These are phyloP conservation scores for Tor tambroides DNA, from an alignment of 2,113 vertebrate genomes.

Conservation along the genomic window DNA sequence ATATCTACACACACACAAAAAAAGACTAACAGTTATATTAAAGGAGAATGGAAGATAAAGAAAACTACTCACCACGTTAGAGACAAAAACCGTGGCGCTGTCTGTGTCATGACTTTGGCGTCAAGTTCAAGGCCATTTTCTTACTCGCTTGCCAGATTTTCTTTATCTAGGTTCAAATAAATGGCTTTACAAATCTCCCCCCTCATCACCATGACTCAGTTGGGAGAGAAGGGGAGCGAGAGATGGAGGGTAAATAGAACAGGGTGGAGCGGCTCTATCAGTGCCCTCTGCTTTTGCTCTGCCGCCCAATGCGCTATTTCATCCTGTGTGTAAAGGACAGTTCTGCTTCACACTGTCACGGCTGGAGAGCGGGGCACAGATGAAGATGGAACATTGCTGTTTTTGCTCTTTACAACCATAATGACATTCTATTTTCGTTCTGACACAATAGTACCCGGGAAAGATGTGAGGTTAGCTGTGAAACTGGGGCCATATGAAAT, in stretches of 20 bases:
- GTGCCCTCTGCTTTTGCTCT: constrained; percentile 17
- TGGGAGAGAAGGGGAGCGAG: constrained; percentile 52
- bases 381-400: constrained; percentile 71
- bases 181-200: constrained; percentile 68
- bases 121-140: constrained; percentile 73
- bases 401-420: constrained; percentile 67
- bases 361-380: constrained; percentile 57
- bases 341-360: constrained; percentile 62
- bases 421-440: constrained; percentile 68
- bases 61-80: constrained; percentile 61
- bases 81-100: constrained; percentile 62
- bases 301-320: not conserved
- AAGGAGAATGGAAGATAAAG: constrained; percentile 57
- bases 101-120: constrained; percentile 73
- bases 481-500: constrained; percentile 45
- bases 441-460: constrained; percentile 56
- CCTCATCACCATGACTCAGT: constrained; percentile 59
- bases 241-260: constrained; percentile 35
- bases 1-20: not conserved
- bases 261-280: not conserved
- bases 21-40: not conserved
- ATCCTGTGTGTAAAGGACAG: constrained; percentile 58
- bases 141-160: constrained; percentile 67
- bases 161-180: constrained; percentile 67
- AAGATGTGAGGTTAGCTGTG: constrained; percentile 65